Conservation (phyloP, 2,888 invertebrate species). For the Cenopis cana region DNA sequence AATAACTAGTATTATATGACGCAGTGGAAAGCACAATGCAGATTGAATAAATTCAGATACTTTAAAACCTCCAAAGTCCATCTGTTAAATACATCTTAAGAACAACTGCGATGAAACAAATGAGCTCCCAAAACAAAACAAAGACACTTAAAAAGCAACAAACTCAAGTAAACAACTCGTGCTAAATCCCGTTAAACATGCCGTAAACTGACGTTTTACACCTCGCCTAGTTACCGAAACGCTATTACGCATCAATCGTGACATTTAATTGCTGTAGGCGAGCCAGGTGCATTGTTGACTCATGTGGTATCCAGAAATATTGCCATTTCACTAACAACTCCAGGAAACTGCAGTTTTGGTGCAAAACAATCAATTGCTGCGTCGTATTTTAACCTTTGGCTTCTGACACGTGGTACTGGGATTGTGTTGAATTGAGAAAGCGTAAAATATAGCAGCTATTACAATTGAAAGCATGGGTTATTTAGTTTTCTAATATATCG, state of each 20-base stretch:
- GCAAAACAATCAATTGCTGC: constrained; percentile 11
- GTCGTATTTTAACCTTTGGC: constrained; percentile 26
- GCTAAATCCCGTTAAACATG: neutral
- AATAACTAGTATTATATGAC: no score
- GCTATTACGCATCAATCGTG: constrained; percentile 24
- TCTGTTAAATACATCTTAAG: neutral
- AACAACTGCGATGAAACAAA: neutral
- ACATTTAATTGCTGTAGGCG: constrained; percentile 22
- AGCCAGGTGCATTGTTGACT: constrained; percentile 24
- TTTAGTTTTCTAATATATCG: neutral
- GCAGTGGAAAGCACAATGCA: no score
- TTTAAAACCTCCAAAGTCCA: neutral
- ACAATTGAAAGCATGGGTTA: neutral
- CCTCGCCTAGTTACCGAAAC: neutral
- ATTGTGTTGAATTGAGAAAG: constrained; percentile 6
- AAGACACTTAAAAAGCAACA: neutral
- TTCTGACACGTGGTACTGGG: constrained; percentile 12
- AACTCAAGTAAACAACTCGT: neutral
- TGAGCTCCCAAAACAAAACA: neutral
- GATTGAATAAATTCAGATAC: neutral
- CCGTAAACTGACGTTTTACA: neutral
- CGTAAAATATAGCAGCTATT: constrained; percentile 19
- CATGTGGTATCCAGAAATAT: constrained; percentile 21
- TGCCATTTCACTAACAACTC: constrained; percentile 15
- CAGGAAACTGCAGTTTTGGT: constrained; percentile 16